A percentile compares a stretch with the other conserved stretches of the same genome.
These are phyloP conservation scores for Conops quadrifasciatus DNA, from an alignment of 2,888 invertebrate species.

Conservation along the genomic window DNA sequence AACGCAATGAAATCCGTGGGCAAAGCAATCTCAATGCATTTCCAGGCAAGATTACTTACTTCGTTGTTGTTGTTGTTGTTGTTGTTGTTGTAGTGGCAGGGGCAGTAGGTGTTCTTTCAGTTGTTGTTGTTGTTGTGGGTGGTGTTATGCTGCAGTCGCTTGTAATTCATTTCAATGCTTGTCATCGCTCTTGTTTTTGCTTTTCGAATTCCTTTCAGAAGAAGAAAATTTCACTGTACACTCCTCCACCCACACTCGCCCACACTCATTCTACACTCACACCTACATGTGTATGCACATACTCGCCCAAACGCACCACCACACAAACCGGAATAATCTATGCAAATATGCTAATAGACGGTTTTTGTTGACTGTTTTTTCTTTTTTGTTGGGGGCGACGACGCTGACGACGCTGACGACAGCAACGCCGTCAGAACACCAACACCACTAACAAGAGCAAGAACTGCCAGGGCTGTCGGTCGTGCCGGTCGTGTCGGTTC, in stretches of 20 bases:
- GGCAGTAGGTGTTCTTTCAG: neutral
- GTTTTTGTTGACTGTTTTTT: conserved; percentile 13
- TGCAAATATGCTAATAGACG: conserved; percentile 35
- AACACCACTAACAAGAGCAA: too few species aligned
- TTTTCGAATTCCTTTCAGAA: conserved; percentile 8
- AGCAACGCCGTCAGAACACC: neutral
- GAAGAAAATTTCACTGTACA: conserved; percentile 22
- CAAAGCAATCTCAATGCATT: too few species aligned
- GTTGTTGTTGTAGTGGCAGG: neutral
- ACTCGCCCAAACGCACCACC: neutral
- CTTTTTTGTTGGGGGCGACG: conserved; percentile 26
- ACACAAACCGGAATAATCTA: conserved; percentile 23
- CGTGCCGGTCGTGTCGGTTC: too few species aligned
- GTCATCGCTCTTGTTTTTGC: conserved; percentile 23
- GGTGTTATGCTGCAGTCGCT: neutral
- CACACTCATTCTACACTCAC: neutral
- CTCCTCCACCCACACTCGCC: neutral
- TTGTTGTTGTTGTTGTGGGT: conserved; percentile 10
- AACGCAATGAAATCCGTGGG: conserved; percentile 18
- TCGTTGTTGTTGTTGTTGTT: neutral
- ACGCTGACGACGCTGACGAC: neutral
- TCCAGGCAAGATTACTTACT: neutral
- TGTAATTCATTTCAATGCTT: conserved; percentile 12
- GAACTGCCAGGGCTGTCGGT: too few species aligned
- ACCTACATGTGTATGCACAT: neutral